Percentiles rank a stretch among this genome's conserved stretches.
phyloP scores from a whole-genome alignment of 2,113 vertebrate species.

The Caranx ignobilis region DNA sequence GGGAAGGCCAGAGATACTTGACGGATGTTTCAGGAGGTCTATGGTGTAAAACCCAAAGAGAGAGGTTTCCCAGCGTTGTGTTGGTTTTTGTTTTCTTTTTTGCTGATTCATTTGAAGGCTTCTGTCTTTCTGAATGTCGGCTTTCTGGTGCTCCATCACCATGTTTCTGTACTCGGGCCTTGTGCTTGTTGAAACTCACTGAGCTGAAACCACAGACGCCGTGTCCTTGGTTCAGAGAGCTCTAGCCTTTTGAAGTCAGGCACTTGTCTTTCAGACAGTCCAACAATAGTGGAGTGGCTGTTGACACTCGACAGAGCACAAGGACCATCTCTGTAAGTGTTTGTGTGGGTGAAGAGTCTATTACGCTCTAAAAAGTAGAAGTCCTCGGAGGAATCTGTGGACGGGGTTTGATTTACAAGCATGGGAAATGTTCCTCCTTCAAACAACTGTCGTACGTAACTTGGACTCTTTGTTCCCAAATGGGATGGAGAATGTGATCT shows the following conservation, averaged over 20 bases:
- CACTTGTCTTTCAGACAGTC: slow-evolving; percentile 38
- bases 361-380: background rate
- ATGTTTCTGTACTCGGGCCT: background rate
- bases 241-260: slow-evolving; percentile 32
- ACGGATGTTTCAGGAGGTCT: slow-evolving; percentile 2
- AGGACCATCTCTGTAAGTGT: slow-evolving; percentile 37
- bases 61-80: too few species aligned
- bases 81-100: background rate
- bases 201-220: background rate
- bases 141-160: background rate
- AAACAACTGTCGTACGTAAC: background rate
- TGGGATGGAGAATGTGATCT: background rate
- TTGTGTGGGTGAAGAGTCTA: slow-evolving; percentile 40
- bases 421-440: background rate
- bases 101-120: background rate
- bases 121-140: background rate
- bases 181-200: background rate
- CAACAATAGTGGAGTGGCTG: slow-evolving; percentile 35
- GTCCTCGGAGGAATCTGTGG: slow-evolving; percentile 9
- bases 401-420: slow-evolving; percentile 10
- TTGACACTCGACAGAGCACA: slow-evolving; percentile 45
- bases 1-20: background rate
- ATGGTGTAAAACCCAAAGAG: background rate
- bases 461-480: background rate
- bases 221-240: slow-evolving; percentile 36